phyloP scores from a whole-genome alignment of 2,797 vertebrate genomes.

The Streptopelia turtur region DNA sequence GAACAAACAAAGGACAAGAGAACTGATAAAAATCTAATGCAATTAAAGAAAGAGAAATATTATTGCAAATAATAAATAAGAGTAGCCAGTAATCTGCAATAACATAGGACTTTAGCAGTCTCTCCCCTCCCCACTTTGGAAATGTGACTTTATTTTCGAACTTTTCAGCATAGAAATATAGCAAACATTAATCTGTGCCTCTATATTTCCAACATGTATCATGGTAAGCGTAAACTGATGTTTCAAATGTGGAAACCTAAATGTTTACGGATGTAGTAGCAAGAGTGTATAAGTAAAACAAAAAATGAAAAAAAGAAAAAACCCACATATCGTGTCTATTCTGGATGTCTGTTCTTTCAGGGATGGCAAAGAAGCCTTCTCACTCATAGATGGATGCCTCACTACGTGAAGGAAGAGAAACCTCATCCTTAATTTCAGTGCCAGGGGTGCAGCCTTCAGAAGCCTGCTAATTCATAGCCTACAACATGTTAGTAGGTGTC shows the following conservation, averaged over 20 bases:
- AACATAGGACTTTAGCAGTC: not conserved
- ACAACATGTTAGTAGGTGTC: not conserved
- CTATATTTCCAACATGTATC: not conserved
- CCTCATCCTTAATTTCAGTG: not conserved
- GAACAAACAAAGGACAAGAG: not conserved
- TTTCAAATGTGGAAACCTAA: not conserved
- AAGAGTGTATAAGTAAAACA: not conserved
- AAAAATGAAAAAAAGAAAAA: not conserved
- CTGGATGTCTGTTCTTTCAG: not conserved
- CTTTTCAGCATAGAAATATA: not conserved
- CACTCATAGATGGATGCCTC: rapidly evolving
- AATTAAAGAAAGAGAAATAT: not conserved
- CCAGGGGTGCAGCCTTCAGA: not conserved
- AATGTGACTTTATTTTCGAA: not conserved
- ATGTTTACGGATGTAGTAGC: not conserved
- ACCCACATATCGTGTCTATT: not conserved
- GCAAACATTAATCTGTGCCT: not conserved
- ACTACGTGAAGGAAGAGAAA: not conserved
- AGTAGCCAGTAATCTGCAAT: not conserved
- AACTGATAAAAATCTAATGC: not conserved
- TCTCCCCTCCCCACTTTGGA: not conserved
- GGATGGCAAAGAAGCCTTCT: not conserved
- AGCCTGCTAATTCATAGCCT: not conserved
- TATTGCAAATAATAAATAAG: not conserved
- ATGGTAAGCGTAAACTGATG: not conserved